Percentiles rank a stretch among this genome's conserved stretches.
phyloP scores from a whole-genome alignment of 2,113 vertebrate species.

The Chelonoidis abingdonii region DNA sequence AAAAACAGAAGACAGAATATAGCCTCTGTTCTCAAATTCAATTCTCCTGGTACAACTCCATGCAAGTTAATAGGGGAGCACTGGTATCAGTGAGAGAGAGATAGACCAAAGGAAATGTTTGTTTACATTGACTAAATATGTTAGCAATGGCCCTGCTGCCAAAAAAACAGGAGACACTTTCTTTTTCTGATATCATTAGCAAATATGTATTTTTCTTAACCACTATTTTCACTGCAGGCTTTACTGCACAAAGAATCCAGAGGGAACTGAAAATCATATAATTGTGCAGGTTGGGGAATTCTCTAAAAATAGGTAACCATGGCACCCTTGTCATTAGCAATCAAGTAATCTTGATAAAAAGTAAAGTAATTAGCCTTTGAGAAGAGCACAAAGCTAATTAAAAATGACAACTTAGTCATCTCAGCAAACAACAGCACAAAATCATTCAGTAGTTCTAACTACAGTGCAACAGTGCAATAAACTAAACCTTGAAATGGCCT shows the following conservation, averaged over 20 bases:
- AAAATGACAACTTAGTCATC: constrained; percentile 82
- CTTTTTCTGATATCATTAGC: constrained; percentile 48
- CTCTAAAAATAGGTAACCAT: constrained; percentile 78
- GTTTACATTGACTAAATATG: constrained; percentile 45
- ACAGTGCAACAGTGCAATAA: constrained; percentile 18
- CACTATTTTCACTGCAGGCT: constrained; percentile 62
- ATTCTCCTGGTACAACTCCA: not conserved
- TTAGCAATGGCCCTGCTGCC: constrained; percentile 47
- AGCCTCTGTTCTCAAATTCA: not conserved
- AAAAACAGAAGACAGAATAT: not conserved
- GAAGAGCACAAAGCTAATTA: constrained; percentile 82
- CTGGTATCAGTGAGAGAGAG: not conserved
- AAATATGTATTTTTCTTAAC: constrained; percentile 69
- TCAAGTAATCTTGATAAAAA: constrained; percentile 83
- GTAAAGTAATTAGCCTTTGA: constrained; percentile 84
- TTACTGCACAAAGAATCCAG: constrained; percentile 69
- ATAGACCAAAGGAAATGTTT: not conserved
- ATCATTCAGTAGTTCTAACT: constrained; percentile 47
- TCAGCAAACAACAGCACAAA: constrained; percentile 73
- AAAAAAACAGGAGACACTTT: constrained; percentile 38
- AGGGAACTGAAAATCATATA: constrained; percentile 63
- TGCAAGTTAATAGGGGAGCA: not conserved
- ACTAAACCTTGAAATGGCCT: constrained; percentile 40
- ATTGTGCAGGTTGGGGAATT: constrained; percentile 66
- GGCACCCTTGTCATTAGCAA: constrained; percentile 82